Base-by-base conservation (phyloP, 2,113 vertebrate species). In the Halichoeres trimaculatus region DNA sequence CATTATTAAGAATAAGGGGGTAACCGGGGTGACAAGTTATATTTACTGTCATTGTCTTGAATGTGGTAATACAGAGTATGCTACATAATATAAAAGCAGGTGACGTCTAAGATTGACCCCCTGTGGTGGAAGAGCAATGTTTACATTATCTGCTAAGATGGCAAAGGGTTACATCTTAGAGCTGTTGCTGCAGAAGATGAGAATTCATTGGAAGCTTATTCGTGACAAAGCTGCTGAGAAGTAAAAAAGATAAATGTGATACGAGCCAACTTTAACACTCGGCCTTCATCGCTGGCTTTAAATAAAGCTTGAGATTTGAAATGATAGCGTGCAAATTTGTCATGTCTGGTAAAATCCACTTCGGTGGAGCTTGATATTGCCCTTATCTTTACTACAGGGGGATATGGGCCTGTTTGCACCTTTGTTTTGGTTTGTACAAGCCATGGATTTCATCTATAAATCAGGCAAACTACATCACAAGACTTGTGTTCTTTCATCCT, bases 21-120 rank as follows among this genome's bases (percentile, higher is more conserved):
- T 45, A 23, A 51, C 56, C 38, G 78, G 51, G 41, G 65, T 63
- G 56, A 74, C 24, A 43, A 20, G 55, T 71, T 66, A 19, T 71
- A 63, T 52, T 61, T 71, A 78, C 58, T 53, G 54, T 80, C 53
- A 71, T 60, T 80, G 60, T 85, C 52, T 48, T 81, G 45, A 76
- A 72, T 71, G 67, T 74, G 67, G 76, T 70, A 65, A 72, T 58
- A 82, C 62, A 56, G 48, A 77, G 34, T 74, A 53, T 73, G 55
- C 71, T 63, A 56, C 52, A 64, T 52, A 79, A 64, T 52, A 79
- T 69, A 43, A 64, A 70, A 63, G 22, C 34, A 63, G 63, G 19
- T 59, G 16, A 68, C n/a, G 40, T 69, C 35, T 61, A 57, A 76
- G 38, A 53, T 55, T 61, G 41, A 63, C 56, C 66, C 66, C 30